Evolutionary conservation across 2,113 vertebrate genomes (phyloP).

Genomic region (Brienomyrus brachyistius): DNA sequence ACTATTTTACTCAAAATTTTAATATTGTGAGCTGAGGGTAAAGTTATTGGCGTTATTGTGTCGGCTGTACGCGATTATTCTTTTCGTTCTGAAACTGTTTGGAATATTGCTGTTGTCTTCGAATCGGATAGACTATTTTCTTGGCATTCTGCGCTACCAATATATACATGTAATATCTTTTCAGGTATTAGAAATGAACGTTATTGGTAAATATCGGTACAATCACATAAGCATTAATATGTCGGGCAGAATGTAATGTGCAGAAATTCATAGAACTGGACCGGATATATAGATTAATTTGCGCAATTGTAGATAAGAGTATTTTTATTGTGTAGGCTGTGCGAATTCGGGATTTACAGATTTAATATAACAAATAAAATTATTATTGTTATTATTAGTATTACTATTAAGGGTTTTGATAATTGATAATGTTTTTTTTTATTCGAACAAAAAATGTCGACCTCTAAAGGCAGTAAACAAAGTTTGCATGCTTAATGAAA

Average conservation of each 20-base stretch:
- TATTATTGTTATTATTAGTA: background rate
- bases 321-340: background rate
- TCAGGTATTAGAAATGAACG: background rate
- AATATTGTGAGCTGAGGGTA: background rate
- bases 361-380: background rate
- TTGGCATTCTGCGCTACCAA: background rate
- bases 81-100: background rate
- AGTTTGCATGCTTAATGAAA: background rate
- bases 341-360: background rate
- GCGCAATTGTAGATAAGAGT: background rate
- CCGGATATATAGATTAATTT: background rate
- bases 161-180: background rate
- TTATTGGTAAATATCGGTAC: background rate
- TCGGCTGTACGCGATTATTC: background rate
- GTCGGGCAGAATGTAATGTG: background rate
- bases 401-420: background rate
- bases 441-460: background rate
- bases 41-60: background rate
- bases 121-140: background rate
- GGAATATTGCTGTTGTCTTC: background rate
- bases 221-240: background rate
- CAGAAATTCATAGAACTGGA: background rate
- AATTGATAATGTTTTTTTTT: background rate
- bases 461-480: background rate
- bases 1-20: background rate